Evolutionary conservation across 2,888 invertebrate genomes (phyloP).

Genomic region (Mythimna loreyi): DNA sequence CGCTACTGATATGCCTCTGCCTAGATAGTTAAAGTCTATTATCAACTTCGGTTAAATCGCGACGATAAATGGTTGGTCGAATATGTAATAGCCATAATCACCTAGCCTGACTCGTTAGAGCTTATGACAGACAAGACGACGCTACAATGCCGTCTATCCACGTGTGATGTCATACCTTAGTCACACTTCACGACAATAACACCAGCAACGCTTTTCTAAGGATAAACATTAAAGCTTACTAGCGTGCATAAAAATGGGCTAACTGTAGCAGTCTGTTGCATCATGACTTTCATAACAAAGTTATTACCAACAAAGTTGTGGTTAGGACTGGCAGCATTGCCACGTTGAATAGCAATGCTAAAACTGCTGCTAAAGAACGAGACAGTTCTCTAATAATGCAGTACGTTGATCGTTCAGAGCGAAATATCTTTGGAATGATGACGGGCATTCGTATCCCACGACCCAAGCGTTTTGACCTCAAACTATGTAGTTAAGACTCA

Average conservation of each 20-base stretch:
- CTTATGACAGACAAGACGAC: constrained; percentile 20
- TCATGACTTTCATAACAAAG: neutral
- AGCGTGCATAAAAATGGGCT: neutral
- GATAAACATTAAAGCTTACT: neutral
- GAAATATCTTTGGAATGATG: neutral
- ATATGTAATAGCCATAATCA: neutral
- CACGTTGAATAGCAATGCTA: neutral
- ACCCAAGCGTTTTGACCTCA: neutral
- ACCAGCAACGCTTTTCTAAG: neutral
- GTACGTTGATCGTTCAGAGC: neutral
- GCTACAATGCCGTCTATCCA: neutral
- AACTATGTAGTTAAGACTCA: neutral
- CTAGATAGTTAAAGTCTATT: neutral
- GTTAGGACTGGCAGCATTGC: neutral
- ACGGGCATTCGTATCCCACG: neutral
- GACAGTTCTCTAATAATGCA: neutral
- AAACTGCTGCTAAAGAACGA: neutral
- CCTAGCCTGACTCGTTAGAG: neutral
- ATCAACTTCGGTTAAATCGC: neutral
- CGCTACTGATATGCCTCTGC: neutral
- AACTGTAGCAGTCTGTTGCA: neutral
- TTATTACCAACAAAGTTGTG: neutral
- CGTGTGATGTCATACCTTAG: constrained; percentile 20
- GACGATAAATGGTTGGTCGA: neutral
- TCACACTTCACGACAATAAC: constrained; percentile 3